A percentile compares a stretch with the other conserved stretches of the same genome.
These are phyloP conservation scores for Allolobophora icterica DNA, from an alignment of 2,888 invertebrate genomes.

Conservation along the genomic window DNA sequence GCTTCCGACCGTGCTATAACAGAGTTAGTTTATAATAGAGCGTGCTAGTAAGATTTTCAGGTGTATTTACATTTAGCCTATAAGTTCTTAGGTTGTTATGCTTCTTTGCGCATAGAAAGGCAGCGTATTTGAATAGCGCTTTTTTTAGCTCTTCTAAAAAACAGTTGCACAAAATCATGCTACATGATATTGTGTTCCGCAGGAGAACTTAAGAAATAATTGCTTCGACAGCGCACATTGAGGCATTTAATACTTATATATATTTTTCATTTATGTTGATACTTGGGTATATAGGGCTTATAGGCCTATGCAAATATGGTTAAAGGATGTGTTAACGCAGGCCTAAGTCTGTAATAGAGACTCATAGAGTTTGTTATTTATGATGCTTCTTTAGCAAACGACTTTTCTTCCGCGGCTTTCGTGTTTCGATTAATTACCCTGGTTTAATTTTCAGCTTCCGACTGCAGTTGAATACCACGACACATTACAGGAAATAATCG, in stretches of 20 bases:
- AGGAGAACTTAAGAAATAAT: neutral
- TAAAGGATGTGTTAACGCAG: no score
- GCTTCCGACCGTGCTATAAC: no score
- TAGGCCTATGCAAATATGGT: neutral
- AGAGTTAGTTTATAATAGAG: no score
- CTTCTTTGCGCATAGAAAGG: no score
- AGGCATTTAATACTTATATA: neutral
- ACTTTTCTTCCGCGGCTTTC: neutral
- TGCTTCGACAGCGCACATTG: neutral
- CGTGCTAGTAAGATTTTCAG: no score
- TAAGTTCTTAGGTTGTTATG: no score
- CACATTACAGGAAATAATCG: neutral
- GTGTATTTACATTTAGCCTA: neutral
- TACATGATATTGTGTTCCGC: neutral
- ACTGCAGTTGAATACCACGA: neutral
- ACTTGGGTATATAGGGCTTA: no score
- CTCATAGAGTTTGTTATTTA: neutral
- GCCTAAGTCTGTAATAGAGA: no score
- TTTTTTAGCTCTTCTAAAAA: neutral
- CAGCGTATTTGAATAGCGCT: neutral
- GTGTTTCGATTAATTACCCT: neutral
- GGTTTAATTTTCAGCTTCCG: constrained; percentile 2
- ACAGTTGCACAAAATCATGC: neutral
- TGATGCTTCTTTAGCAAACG: neutral
- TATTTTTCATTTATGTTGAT: neutral